Evolutionary conservation across 35 echinoderm and acorn worm species (phyloP).

Genomic region (Apostichopus parvimensis): DNA sequence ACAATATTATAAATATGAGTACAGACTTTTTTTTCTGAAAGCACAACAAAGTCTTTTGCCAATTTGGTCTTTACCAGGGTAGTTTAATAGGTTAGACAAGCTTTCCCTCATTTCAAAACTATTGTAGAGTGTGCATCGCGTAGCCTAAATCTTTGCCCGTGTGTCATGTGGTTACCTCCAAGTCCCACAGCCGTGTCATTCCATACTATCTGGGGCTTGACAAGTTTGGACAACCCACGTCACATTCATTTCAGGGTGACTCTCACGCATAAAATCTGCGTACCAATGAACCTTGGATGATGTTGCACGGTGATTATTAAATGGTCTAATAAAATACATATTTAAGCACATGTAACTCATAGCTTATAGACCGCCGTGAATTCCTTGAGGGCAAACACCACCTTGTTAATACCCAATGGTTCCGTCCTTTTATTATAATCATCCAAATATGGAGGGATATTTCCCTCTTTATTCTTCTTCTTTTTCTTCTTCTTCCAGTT

Average conservation of each 20-base stretch:
- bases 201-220: constrained; percentile 5
- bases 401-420: background rate
- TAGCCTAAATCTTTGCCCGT: background rate
- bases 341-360: constrained; percentile 27
- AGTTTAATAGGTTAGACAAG: too few relatives aligned
- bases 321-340: constrained; percentile 39
- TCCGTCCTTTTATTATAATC: background rate
- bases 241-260: background rate
- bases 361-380: background rate
- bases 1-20: too few relatives aligned
- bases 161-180: background rate
- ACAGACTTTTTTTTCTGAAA: too few relatives aligned
- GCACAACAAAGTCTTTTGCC: too few relatives aligned
- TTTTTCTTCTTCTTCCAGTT: background rate
- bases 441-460: background rate
- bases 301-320: background rate
- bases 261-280: constrained; percentile 42
- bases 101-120: too few relatives aligned
- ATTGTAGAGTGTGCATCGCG: too few relatives aligned
- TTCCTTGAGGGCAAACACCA: constrained; percentile 17
- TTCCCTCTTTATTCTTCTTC: background rate
- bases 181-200: background rate
- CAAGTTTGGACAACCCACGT: background rate
- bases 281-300: constrained; percentile 4
- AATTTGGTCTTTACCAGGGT: too few relatives aligned